Base-by-base conservation (phyloP, 1,140 invertebrate species). In the Telenomus remus region DNA sequence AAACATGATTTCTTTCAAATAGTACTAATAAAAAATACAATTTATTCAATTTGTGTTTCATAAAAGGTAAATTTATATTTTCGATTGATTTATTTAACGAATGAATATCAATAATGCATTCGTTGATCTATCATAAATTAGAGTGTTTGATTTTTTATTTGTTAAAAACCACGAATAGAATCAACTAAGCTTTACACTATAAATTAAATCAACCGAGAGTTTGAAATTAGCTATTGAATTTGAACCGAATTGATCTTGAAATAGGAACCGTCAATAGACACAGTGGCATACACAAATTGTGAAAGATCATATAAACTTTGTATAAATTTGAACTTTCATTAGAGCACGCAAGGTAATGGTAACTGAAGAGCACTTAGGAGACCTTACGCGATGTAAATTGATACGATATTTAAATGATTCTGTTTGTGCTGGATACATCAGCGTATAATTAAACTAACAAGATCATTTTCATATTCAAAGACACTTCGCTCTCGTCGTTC, bases 391-490 rank as follows among this genome's bases (percentile, higher is more conserved):
- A 65, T 60, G 55, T 55, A 64, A 73, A 65, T 65, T 73, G 54
- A 65, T 73, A 72, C 48, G 54, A 59, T 73, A 65, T 49, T 65
- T 65, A 55, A 73, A 73, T 73, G 59, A 73, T 73, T 73, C 70
- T 49, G 70, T 73, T 73, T 63, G 70, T 46, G 49, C 61, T 43
- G 54, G 61, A 59, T 59, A 54, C 60, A 59, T 72, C 49, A 55
- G 47, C 60, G 56, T 53, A 59, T 72, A 72, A 72, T 72, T 72
- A 48, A 12, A 42, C 54, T 65, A 65, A 65, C 43, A 73, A 60
- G 39, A 72, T 72, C 54, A 64, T 50, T 73, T 61, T 61, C 44
- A 42, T 73, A 66, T 73, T 73, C 51, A 42, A 43, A 47, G 54
- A 59, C 60, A 59, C 53, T 57, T 53, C 51, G 53, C 47, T 14